A percentile compares a stretch with the other conserved stretches of the same genome.
Conservation (phyloP, 2,113 vertebrate species). For the Pheucticus melanocephalus region DNA sequence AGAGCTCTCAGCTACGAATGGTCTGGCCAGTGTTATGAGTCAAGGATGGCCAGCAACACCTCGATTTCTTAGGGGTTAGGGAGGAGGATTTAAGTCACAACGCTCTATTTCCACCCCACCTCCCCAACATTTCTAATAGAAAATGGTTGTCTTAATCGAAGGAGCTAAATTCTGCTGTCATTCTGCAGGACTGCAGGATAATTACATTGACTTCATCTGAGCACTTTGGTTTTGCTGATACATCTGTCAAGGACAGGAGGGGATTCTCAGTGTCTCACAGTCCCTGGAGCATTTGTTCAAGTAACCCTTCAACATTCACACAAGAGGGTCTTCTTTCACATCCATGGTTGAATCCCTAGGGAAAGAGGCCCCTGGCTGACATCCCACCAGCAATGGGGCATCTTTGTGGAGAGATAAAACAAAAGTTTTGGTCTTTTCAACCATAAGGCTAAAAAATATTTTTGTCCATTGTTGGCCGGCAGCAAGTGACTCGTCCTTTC, state of each 20-base stretch:
- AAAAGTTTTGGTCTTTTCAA: background rate
- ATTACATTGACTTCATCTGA: slow-evolving; percentile 5
- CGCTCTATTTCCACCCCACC: background rate
- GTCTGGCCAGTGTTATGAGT: background rate
- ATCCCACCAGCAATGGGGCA: background rate
- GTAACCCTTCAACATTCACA: background rate
- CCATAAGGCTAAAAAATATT: background rate
- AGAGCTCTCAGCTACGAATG: background rate
- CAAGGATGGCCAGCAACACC: background rate
- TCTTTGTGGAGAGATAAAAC: background rate
- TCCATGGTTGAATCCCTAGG: accelerated
- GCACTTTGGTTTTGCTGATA: background rate
- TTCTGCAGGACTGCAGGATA: background rate
- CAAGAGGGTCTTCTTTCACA: background rate
- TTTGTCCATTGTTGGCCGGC: background rate
- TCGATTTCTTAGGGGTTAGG: slow-evolving; percentile 27
- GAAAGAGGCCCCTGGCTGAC: background rate
- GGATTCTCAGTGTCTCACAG: background rate
- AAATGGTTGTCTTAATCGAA: background rate
- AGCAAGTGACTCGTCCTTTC: background rate
- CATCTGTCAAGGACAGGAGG: background rate
- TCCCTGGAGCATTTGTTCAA: background rate
- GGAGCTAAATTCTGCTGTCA: slow-evolving; percentile 6
- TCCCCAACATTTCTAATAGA: background rate
- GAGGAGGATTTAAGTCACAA: slow-evolving; percentile 8